A percentile compares a stretch with the other conserved stretches of the same genome.
phyloP scores from a whole-genome alignment of 1,140 invertebrate genomes.

The Teleogryllus occipitalis region DNA sequence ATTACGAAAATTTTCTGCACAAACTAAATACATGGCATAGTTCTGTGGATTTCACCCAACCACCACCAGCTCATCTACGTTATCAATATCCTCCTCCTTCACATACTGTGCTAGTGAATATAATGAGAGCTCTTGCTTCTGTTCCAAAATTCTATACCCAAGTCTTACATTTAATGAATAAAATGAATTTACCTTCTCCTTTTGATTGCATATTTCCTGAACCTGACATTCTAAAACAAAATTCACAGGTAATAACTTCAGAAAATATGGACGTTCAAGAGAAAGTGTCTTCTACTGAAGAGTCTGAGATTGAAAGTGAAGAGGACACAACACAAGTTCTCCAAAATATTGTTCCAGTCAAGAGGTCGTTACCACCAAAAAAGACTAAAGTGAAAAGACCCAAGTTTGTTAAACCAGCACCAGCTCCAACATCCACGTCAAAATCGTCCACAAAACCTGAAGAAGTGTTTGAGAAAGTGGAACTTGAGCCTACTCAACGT shows the following conservation, averaged over 20 bases:
- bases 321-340: slow-evolving; percentile 35
- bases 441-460: slow-evolving; percentile 44
- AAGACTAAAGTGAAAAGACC: slow-evolving; percentile 52
- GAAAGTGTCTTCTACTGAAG: slow-evolving; percentile 41
- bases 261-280: background rate
- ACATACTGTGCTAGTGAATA: slow-evolving; percentile 63
- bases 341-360: slow-evolving; percentile 35
- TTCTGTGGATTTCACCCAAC: slow-evolving; percentile 56
- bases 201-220: slow-evolving; percentile 49
- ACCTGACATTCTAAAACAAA: background rate
- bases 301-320: slow-evolving; percentile 76
- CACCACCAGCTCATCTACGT: slow-evolving; percentile 59
- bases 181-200: slow-evolving; percentile 84
- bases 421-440: slow-evolving; percentile 28
- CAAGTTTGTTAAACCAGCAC: slow-evolving; percentile 47
- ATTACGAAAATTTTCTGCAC: slow-evolving; percentile 56
- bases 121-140: slow-evolving; percentile 61
- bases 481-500: slow-evolving; percentile 37
- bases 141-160: slow-evolving; percentile 78
- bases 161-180: slow-evolving; percentile 88
- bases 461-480: slow-evolving; percentile 56
- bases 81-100: slow-evolving; percentile 71
- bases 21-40: slow-evolving; percentile 60
- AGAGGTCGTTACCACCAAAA: slow-evolving; percentile 45
- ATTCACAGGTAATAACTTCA: slow-evolving; percentile 16